Evolutionary conservation across 2,797 vertebrate species (phyloP), one percentile per base, ranked within the genome.

Genomic region (Odontamblyopus rebecca): DNA sequence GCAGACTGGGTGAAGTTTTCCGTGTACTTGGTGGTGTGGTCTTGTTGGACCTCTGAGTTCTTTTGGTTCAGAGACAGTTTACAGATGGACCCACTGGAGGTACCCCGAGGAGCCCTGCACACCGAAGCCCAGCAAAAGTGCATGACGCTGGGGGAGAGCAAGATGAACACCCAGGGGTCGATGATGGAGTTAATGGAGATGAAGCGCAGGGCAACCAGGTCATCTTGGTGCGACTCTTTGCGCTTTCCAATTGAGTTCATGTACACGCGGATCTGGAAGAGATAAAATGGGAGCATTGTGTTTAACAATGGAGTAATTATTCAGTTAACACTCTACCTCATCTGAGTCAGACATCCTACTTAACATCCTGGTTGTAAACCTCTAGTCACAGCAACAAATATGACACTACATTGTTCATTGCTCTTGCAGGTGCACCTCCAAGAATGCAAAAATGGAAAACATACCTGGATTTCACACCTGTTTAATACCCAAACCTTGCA

Each of bases 121-220:
- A 95, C 71, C 0, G 88, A 83, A 0, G 91, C 93, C 82, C 94
- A 94, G 68, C 94, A 78, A 1, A 97, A 88, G 82, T 94, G 93
- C 80, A 96, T 91, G 74, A 97, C 92, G 0, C 95, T 91, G 0
- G 97, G 97, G 41, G 96, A 92, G 64, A 98, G 92, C 75, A 99
- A 92, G 90, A 93, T 95, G 9, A 98, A 98, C 19, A 97, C 94
- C 96, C 95, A 98, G 0, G 98, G 97, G 68, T 98, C 95, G 2
- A 97, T 81, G 85, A 99, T 99, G 82, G 96, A 89, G 76, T 97
- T 98, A 13, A 96, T 3, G 0, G 97, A 97, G 69, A 98, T 92
- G 80, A 97, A 98, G 23, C 94, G 91, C 66, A 99, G 92, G 0
- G 94, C 96, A 0, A 75, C 88, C 63, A 98, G 95, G 84, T 97